Percentiles rank a stretch among this genome's conserved stretches.
phyloP scores from a whole-genome alignment of 2,797 vertebrate species.

The Fistularia tabacaria region DNA sequence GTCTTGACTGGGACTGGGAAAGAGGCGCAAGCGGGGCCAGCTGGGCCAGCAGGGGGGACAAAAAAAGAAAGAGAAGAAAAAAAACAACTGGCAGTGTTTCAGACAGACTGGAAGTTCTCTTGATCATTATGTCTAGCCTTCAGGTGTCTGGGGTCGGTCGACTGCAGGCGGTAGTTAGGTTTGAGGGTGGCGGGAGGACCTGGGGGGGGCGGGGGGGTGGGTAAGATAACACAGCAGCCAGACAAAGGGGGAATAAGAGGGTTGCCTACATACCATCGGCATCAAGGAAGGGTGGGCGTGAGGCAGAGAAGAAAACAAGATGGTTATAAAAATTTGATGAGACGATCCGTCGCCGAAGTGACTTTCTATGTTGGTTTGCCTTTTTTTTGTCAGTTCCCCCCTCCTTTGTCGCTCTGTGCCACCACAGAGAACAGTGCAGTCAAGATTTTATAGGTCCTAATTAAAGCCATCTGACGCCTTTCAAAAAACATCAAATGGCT shows the following conservation, averaged over 20 bases:
- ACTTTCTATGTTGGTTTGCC: constrained; percentile 70
- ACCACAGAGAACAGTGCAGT: constrained; percentile 76
- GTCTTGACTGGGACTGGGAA: constrained; percentile 71
- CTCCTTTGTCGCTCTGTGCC: constrained; percentile 55
- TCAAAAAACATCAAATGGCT: constrained; percentile 80
- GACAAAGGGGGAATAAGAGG: constrained; percentile 85
- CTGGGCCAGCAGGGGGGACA: constrained; percentile 18
- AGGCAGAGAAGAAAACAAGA: constrained; percentile 43
- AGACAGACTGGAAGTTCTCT: constrained; percentile 86
- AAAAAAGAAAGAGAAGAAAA: constrained; percentile 29
- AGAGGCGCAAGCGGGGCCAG: constrained; percentile 46
- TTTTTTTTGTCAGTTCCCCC: constrained; percentile 41
- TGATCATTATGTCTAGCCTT: constrained; percentile 95
- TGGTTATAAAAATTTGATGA: constrained; percentile 77
- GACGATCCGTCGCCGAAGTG: constrained; percentile 67
- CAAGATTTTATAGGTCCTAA: constrained; percentile 87
- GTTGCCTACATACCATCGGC: constrained; percentile 69
- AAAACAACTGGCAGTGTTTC: constrained; percentile 79
- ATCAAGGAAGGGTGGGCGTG: constrained; percentile 62
- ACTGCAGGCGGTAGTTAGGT: constrained; percentile 78
- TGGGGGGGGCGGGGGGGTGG: constrained; percentile 60
- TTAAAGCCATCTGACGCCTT: constrained; percentile 91
- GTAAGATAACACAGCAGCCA: constrained; percentile 82
- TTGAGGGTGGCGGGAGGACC: constrained; percentile 66
- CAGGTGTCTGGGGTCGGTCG: constrained; percentile 85